Base-by-base conservation (phyloP, 2,888 invertebrate species). In the Ophion costatus region DNA sequence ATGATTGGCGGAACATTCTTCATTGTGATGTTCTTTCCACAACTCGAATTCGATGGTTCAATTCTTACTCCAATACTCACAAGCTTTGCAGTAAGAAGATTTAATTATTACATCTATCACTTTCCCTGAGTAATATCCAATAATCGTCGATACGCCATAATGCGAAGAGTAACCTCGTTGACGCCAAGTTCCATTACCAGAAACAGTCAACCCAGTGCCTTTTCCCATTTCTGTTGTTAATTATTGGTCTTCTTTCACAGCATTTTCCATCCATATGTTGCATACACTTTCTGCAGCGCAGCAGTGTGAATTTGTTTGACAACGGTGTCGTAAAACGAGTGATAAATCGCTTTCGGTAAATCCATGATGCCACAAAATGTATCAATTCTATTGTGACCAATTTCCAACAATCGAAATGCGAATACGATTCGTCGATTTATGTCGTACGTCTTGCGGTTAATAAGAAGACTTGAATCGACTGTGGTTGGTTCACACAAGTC, bases 391-490 rank as follows among this genome's bases (percentile, higher is more conserved):
- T 87, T 84, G 77, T 84, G 84, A 84, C 74, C 84, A 80, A 88
- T 78, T 66, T 87, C 86, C 38, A 89, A 70, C 22, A 89, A 86
- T 80, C 87, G 67, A 81, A 89, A 88, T 7, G 85, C 86, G 64
- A 89, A 88, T 74, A 88, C 85, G 73, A 89, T 88, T 85, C 86
- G 75, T 71, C 88, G n/a, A 61, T 88, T 89, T 73, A 88, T 86
- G 78, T 89, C 88, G 69, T 83, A 88, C 63, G 88, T 88, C 24
- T 78, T 88, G 77, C 61, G 14, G 42, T 83, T 80, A 22, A 85
- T 87, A 10, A 86, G 69, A 76, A 61, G 81, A 82, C 84, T 74
- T 61, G 84, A 82, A 71, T 84, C 45, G 69, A 84, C 67, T 20
- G 17, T 56, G 22, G 76, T 79, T 73, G 81, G 83, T 71, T 85